Conservation (phyloP, 2,888 invertebrate species). For the Drosophila rubida region DNA sequence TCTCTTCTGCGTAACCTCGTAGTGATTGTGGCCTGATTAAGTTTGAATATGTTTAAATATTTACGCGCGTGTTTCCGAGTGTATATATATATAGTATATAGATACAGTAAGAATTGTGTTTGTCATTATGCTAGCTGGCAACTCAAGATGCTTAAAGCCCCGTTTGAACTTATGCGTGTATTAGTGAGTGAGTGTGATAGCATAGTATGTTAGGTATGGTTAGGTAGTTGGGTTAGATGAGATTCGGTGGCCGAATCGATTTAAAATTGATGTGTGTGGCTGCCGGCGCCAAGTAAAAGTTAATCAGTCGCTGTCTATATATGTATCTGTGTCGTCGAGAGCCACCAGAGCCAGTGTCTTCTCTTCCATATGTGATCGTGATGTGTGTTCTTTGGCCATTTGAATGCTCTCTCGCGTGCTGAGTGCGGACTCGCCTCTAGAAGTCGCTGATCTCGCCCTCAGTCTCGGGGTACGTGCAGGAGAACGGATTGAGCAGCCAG, state of each 20-base stretch:
- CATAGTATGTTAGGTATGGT: conserved; percentile 54
- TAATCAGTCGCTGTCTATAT: conserved; percentile 68
- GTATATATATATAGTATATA: conserved; percentile 44
- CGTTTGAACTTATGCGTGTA: conserved; percentile 76
- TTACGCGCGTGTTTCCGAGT: conserved; percentile 30
- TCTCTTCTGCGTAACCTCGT: conserved; percentile 60
- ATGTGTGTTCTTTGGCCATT: conserved; percentile 46
- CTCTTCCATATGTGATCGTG: conserved; percentile 46
- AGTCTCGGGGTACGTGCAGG: conserved; percentile 91
- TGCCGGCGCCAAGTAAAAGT: conserved; percentile 72
- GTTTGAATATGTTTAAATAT: conserved; percentile 46
- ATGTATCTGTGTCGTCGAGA: conserved; percentile 18
- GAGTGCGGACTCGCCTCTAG: no score
- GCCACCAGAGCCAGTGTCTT: conserved; percentile 33
- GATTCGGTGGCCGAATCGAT: conserved; percentile 47
- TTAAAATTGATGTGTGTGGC: conserved; percentile 59
- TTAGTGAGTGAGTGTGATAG: conserved; percentile 68
- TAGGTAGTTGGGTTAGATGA: conserved; percentile 74
- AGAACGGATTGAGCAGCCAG: conserved; percentile 91
- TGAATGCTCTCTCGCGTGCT: no score
- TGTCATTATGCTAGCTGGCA: conserved; percentile 74
- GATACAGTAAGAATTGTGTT: conserved; percentile 37
- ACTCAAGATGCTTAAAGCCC: conserved; percentile 77
- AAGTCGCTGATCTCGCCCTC: conserved; percentile 89
- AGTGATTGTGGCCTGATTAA: conserved; percentile 79